Evolutionary conservation across 2,797 vertebrate species (phyloP).

Genomic region (Poeciliopsis presidionis): DNA sequence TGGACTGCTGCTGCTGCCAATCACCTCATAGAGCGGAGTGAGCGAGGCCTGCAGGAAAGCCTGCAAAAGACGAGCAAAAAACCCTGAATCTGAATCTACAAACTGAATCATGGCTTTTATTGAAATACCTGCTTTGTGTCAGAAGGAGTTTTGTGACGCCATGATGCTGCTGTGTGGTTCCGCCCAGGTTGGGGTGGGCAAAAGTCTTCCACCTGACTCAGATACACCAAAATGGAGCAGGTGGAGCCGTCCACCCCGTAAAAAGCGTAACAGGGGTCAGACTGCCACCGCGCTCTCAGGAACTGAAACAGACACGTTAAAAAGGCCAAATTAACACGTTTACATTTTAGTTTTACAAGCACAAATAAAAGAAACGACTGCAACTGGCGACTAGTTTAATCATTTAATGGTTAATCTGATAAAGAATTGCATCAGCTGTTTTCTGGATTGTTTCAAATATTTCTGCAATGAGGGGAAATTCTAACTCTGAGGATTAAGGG

Average conservation of each 20-base stretch:
- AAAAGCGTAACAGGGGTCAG: conserved; percentile 79
- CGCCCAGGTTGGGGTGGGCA: conserved; percentile 62
- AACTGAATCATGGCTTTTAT: conserved; percentile 46
- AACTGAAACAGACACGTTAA: conserved; percentile 56
- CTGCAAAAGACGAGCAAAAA: conserved; percentile 36
- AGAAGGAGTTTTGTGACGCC: conserved; percentile 56
- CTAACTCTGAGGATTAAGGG: neutral
- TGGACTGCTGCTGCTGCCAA: conserved; percentile 60
- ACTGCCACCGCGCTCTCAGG: conserved; percentile 71
- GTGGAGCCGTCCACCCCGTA: conserved; percentile 79
- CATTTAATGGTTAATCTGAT: too few species aligned
- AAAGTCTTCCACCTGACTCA: conserved; percentile 78
- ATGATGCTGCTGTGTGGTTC: conserved; percentile 56
- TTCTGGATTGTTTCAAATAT: too few species aligned
- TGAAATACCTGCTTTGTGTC: conserved; percentile 57
- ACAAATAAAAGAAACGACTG: neutral
- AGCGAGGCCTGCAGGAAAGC: conserved; percentile 59
- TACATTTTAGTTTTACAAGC: neutral
- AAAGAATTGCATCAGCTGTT: too few species aligned
- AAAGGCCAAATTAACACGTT: neutral
- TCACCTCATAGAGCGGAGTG: conserved; percentile 52
- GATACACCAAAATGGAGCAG: conserved; percentile 80
- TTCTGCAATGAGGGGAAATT: neutral
- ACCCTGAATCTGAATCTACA: neutral
- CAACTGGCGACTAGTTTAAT: too few species aligned